A percentile compares a stretch with the other conserved stretches of the same genome.
These are phyloP conservation scores for Promerops cafer DNA, from an alignment of 2,113 vertebrate species.

Conservation along the genomic window DNA sequence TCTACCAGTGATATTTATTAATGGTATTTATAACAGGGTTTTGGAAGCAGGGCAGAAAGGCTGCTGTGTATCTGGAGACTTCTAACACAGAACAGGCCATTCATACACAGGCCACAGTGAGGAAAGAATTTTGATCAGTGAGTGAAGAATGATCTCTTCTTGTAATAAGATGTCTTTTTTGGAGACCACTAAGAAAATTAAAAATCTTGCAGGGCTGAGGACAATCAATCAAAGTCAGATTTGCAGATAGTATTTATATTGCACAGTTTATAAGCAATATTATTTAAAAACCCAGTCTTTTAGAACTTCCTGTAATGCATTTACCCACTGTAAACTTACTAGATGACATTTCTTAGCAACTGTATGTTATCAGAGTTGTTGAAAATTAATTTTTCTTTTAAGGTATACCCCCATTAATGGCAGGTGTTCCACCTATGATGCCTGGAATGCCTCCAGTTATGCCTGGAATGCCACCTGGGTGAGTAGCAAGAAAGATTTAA, in stretches of 20 bases:
- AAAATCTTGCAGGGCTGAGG: background rate
- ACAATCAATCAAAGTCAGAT: background rate
- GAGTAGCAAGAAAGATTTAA: constrained; percentile 43
- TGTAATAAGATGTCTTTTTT: background rate
- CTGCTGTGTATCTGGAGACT: background rate
- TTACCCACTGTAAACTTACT: background rate
- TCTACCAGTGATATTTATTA: rapidly evolving
- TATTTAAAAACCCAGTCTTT: background rate
- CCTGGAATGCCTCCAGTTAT: constrained; percentile 87
- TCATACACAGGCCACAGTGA: background rate
- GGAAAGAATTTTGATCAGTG: background rate
- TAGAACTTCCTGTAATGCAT: background rate
- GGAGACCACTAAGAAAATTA: background rate
- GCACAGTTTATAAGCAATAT: background rate
- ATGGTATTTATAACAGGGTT: background rate
- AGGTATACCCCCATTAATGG: constrained; percentile 97
- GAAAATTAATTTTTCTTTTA: background rate
- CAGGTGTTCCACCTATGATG: constrained; percentile 90
- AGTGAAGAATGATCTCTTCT: background rate
- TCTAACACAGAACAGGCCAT: background rate
- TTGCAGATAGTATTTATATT: background rate
- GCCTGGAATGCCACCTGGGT: constrained; percentile 90
- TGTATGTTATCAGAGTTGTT: background rate
- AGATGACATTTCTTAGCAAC: background rate
- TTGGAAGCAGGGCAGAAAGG: background rate